These are phyloP conservation scores for Hyles vespertilio DNA, from an alignment of 1,140 invertebrate species.

Conservation along the genomic window DNA sequence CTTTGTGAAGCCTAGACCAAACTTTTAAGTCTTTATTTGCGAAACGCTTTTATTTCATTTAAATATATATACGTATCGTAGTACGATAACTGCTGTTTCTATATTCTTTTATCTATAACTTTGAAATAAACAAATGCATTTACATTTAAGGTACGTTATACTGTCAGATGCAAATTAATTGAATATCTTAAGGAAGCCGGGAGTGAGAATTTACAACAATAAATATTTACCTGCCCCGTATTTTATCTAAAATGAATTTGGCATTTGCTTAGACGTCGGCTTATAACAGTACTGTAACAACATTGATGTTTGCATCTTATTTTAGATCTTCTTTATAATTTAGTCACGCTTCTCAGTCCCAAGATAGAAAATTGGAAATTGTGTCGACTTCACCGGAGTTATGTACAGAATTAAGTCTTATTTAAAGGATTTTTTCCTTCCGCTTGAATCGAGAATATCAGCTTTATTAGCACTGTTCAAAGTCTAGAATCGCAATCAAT, in stretches of 20 bases:
- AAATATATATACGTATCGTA: too few species aligned
- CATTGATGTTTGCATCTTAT: slow-evolving; percentile 66
- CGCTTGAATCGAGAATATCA: slow-evolving; percentile 22
- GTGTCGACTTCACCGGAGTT: slow-evolving; percentile 27
- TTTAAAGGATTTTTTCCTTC: slow-evolving; percentile 36
- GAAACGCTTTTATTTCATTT: too few species aligned
- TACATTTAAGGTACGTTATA: too few species aligned
- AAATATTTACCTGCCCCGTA: slow-evolving; percentile 43
- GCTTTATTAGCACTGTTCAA: slow-evolving; percentile 28
- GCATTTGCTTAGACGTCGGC: slow-evolving; percentile 55
- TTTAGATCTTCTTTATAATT: slow-evolving; percentile 66
- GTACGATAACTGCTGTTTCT: too few species aligned
- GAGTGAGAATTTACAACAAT: too few species aligned
- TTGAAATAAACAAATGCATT: too few species aligned
- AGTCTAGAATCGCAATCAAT: slow-evolving; percentile 14
- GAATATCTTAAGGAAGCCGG: too few species aligned
- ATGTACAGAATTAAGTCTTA: slow-evolving; percentile 43
- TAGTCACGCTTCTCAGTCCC: slow-evolving; percentile 58
- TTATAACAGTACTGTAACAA: slow-evolving; percentile 59
- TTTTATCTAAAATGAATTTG: slow-evolving; percentile 69
- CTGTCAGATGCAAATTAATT: too few species aligned
- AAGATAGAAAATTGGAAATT: slow-evolving; percentile 73
- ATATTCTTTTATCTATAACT: too few species aligned
- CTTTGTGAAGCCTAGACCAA: too few species aligned
- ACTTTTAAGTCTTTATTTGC: too few species aligned